These are phyloP conservation scores for Dasypogon diadema DNA, from an alignment of 2,888 invertebrate species.

Conservation along the genomic window DNA sequence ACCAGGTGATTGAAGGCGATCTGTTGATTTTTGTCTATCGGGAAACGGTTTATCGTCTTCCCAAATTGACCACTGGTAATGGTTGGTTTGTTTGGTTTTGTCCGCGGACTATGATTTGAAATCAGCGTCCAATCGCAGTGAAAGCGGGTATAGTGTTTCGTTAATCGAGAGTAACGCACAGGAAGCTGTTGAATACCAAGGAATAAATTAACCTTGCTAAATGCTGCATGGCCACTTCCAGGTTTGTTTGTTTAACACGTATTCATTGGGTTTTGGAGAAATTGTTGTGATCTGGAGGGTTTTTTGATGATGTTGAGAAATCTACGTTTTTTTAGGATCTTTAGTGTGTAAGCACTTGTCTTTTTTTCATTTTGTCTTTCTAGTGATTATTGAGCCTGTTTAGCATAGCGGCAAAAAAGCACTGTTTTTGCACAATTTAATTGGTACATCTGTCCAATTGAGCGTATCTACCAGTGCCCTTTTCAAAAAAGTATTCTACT, in stretches of 20 bases:
- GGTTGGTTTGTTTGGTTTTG: slow-evolving; percentile 15
- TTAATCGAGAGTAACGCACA: slow-evolving; percentile 41
- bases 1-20: slow-evolving; percentile 38
- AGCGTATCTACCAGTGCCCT: too few relatives aligned
- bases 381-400: too few relatives aligned
- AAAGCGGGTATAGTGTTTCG: slow-evolving; percentile 24
- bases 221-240: neutral
- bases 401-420: too few relatives aligned
- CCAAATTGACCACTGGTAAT: slow-evolving; percentile 23
- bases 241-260: neutral
- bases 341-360: too few relatives aligned
- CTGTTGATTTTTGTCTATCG: slow-evolving; percentile 7
- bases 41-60: neutral
- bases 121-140: slow-evolving; percentile 12
- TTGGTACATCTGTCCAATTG: too few relatives aligned
- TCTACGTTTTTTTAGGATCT: too few relatives aligned
- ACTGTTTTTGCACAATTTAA: too few relatives aligned
- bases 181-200: neutral
- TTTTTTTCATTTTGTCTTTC: too few relatives aligned
- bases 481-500: too few relatives aligned
- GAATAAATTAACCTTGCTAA: slow-evolving; percentile 17
- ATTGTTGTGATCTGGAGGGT: too few relatives aligned
- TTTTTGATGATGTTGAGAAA: too few relatives aligned
- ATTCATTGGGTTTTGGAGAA: neutral
- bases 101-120: neutral